These are phyloP conservation scores for Thymelicus sylvestris DNA, from an alignment of 2,888 invertebrate species.

Conservation along the genomic window DNA sequence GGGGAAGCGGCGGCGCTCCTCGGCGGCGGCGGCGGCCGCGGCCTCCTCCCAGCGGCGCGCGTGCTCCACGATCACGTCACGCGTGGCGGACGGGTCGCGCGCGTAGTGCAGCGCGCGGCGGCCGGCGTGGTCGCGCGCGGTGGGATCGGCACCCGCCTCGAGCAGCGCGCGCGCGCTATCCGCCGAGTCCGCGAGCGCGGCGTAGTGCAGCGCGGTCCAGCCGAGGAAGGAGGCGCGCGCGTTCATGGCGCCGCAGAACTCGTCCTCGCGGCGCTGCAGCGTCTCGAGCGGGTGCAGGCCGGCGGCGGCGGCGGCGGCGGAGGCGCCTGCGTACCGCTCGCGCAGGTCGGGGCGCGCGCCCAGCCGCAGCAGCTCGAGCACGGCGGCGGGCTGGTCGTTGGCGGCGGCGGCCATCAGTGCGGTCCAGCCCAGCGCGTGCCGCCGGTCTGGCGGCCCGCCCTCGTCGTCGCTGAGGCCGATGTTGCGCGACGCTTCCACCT, in stretches of 20 bases:
- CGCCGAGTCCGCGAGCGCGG: conserved; percentile 89
- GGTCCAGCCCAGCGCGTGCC: conserved; percentile 94
- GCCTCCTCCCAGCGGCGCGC: conserved; percentile 78
- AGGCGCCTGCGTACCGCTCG: conserved; percentile 90
- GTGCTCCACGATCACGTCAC: conserved; percentile 85
- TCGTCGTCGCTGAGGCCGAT: conserved; percentile 48
- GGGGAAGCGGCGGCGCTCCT: conserved; percentile 91
- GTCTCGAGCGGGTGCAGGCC: conserved; percentile 90
- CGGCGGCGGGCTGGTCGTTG: conserved; percentile 87
- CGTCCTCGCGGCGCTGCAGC: conserved; percentile 89
- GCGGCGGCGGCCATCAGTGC: conserved; percentile 93
- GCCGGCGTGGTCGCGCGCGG: conserved; percentile 90
- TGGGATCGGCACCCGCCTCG: conserved; percentile 90
- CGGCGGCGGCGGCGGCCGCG: conserved; percentile 88
- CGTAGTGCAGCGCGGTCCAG: conserved; percentile 95
- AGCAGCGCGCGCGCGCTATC: conserved; percentile 87
- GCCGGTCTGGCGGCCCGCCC: conserved; percentile 86
- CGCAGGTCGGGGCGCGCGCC: conserved; percentile 92
- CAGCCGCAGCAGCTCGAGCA: conserved; percentile 86
- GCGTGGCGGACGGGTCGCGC: conserved; percentile 85
- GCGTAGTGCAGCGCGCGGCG: conserved; percentile 91
- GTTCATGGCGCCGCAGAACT: conserved; percentile 90
- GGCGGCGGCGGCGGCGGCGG: conserved; percentile 86
- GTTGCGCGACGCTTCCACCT: conserved; percentile 57
- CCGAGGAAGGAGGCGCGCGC: conserved; percentile 91